phyloP scores from a whole-genome alignment of 64 coral and sea anemone species.

The Porites lutea region DNA sequence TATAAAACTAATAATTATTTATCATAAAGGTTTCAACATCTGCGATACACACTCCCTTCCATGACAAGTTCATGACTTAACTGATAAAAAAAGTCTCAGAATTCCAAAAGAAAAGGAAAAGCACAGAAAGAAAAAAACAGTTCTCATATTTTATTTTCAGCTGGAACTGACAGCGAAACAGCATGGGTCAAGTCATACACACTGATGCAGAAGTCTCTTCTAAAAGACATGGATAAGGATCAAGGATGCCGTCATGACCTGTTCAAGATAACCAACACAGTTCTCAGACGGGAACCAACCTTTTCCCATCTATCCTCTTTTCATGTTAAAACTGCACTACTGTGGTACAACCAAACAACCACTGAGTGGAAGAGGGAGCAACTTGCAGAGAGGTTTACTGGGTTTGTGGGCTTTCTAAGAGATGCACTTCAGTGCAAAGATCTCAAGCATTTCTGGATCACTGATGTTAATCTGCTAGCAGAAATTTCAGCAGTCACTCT shows the following conservation, averaged over 20 bases:
- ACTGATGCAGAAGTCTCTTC: conserved; percentile 2
- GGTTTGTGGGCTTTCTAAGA: conserved; percentile 16
- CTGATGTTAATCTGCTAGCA: conserved; percentile 44
- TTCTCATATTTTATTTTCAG: not conserved
- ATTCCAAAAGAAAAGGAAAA: no score
- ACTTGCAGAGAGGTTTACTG: conserved; percentile 52
- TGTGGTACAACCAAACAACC: conserved; percentile 15
- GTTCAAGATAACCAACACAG: conserved; percentile 48
- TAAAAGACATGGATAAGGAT: conserved; percentile 57
- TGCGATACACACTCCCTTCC: no score
- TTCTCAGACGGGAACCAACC: conserved; percentile 58
- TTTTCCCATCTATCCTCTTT: conserved; percentile 37
- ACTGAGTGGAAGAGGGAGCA: conserved; percentile 16
- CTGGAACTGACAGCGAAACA: not conserved
- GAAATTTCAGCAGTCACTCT: conserved; percentile 5
- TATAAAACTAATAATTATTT: no score
- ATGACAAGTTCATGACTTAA: no score
- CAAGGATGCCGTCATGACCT: conserved; percentile 49
- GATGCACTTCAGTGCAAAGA: conserved; percentile 25
- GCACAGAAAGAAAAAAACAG: no score
- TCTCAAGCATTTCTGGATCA: conserved; percentile 50
- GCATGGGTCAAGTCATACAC: conserved; percentile 52
- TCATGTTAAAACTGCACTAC: conserved; percentile 45
- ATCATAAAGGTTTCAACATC: no score
- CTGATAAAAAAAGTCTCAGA: no score